Conservation (phyloP, 2,797 vertebrate genomes). For the Crenichthys baileyi region DNA sequence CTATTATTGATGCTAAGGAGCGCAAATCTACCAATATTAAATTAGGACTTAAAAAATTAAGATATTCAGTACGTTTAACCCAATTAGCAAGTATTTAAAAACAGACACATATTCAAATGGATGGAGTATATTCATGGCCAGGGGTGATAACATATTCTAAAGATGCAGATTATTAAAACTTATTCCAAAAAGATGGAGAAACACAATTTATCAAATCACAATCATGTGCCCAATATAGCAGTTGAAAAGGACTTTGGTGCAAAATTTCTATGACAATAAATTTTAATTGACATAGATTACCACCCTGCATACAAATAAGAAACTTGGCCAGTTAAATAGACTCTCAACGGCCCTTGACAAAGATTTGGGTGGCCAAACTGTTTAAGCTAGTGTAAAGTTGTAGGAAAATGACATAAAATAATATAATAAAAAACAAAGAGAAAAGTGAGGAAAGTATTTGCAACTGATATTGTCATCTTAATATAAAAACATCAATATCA, state of each 20-base stretch:
- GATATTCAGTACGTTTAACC: not conserved
- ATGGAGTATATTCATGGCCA: not conserved
- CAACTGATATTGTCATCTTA: not conserved
- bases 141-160: not conserved
- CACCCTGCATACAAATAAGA: not conserved
- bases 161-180: not conserved
- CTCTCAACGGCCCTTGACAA: not conserved
- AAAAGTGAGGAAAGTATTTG: not conserved
- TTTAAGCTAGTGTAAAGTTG: not conserved
- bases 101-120: not conserved
- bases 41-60: slow-evolving; percentile 25
- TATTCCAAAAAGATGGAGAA: not conserved
- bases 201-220: not conserved
- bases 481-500: not conserved
- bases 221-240: not conserved
- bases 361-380: not conserved
- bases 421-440: not conserved
- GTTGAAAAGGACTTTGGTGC: not conserved
- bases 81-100: not conserved
- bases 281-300: too few species aligned
- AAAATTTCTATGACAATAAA: not conserved
- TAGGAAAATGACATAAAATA: not conserved
- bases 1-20: slow-evolving; percentile 28
- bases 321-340: not conserved
- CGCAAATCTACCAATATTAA: slow-evolving; percentile 23